Percentiles rank a stretch among this genome's conserved stretches.
Conservation (phyloP, 92 coral and sea anemone genomes). For the Epizoanthus rinbou region DNA sequence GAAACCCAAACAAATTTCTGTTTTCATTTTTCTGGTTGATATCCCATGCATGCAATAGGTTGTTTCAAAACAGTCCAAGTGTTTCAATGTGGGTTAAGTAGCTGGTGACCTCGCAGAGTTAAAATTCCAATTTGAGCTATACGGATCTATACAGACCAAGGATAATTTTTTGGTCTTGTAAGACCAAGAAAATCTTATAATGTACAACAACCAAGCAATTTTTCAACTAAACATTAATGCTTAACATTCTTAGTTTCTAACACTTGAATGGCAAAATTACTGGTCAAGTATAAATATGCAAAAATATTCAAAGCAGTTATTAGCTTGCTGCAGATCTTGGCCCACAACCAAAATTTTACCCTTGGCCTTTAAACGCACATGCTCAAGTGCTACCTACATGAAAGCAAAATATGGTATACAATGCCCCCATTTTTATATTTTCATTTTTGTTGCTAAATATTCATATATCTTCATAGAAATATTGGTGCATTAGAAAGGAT, state of each 20-base stretch:
- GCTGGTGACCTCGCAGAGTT: conserved; percentile 5
- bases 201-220: too few species aligned
- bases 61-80: neutral
- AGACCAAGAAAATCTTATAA: too few species aligned
- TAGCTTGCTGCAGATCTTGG: conserved; percentile 7
- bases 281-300: conserved; percentile 33
- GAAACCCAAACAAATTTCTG: conserved; percentile 17
- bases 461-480: neutral
- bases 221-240: neutral
- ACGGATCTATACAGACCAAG: too few species aligned
- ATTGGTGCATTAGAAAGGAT: neutral
- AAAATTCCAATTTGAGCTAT: neutral
- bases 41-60: neutral
- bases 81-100: conserved; percentile 15
- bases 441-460: neutral
- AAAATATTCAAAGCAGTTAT: conserved; percentile 37
- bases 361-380: neutral
- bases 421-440: neutral
- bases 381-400: too few species aligned
- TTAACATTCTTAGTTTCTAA: neutral
- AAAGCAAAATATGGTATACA: too few species aligned
- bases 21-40: neutral
- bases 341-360: conserved; percentile 1
- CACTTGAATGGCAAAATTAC: conserved; percentile 13
- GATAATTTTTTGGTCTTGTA: too few species aligned